Evolutionary conservation across 2,888 invertebrate genomes (phyloP).

Genomic region (Andrena bicolor): DNA sequence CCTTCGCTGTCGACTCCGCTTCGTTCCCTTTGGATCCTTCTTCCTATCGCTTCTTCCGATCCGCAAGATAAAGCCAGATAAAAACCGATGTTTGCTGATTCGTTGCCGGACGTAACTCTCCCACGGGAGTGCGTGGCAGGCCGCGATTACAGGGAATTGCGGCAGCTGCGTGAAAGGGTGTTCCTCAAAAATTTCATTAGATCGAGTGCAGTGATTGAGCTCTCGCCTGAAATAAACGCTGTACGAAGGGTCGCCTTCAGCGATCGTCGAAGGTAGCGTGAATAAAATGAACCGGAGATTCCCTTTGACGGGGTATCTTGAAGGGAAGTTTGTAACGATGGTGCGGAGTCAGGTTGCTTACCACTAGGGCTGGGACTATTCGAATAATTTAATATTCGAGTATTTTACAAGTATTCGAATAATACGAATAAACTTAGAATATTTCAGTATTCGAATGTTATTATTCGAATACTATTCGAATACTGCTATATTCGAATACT

Average conservation of each 20-base stretch:
- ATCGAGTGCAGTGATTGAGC: slow-evolving; percentile 23
- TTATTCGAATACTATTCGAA: too few relatives aligned
- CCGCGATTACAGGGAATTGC: slow-evolving; percentile 59
- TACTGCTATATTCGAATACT: too few relatives aligned
- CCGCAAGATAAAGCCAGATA: slow-evolving; percentile 29
- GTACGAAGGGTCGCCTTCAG: slow-evolving; percentile 30
- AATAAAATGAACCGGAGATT: not conserved
- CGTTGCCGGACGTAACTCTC: slow-evolving; percentile 18
- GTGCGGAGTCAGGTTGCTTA: slow-evolving; percentile 7
- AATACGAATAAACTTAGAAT: too few relatives aligned
- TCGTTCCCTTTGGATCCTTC: not conserved
- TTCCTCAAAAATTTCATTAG: slow-evolving; percentile 58
- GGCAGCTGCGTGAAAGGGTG: slow-evolving; percentile 34
- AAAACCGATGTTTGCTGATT: slow-evolving; percentile 54
- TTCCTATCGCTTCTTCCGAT: not conserved
- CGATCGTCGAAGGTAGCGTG: slow-evolving; percentile 22
- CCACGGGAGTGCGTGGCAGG: slow-evolving; percentile 30
- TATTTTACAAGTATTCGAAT: too few relatives aligned
- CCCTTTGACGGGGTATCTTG: slow-evolving; percentile 10
- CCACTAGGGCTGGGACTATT: too few relatives aligned
- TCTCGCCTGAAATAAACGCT: slow-evolving; percentile 39
- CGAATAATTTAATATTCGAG: too few relatives aligned
- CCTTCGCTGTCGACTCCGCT: not conserved
- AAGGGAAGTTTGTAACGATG: not conserved
- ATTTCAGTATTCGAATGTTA: too few relatives aligned